Evolutionary conservation across 2,888 invertebrate species (phyloP), one percentile per base, ranked within the genome.

Genomic region (Drosophila dives): DNA sequence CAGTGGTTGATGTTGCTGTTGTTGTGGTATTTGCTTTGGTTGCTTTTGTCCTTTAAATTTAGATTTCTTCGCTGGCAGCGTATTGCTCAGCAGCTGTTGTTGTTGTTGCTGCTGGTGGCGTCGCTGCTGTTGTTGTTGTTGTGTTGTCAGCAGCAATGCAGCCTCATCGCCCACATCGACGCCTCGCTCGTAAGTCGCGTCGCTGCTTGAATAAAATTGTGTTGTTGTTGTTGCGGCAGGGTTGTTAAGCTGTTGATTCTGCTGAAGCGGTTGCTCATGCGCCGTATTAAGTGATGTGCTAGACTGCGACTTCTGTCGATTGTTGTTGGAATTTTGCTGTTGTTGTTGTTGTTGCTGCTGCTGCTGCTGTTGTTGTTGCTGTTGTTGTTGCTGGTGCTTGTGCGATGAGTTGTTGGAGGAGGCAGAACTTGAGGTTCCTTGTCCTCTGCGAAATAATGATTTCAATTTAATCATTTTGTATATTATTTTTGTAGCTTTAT

Each of bases 361-460:
- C 48, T 80, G 80, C 32, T 80, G 80, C 77, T 90, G 66, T 80
- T 40, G 38, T 1, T 42, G 40, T 1, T 40, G 38, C 2, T 40
- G 40, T n/a, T 40, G 40, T 36, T 80, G 86, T 59, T 86, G 87
- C 50, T 81, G 81, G 42, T 80, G 80, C 49, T 81, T 89, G 63
- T 87, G 83, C 61, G 90, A 78, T 15, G 88, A 83, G 58, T 86
- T 86, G 60, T 88, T 86, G 60, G 87, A 90, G 78, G 90, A 91
- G 42, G 91, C 91, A 54, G 92, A 92, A 85, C 92, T 91, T 71
- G 93, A 93, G 77, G 91, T 94, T 91, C 94, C 94, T 92, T 96
- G 96, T 91, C 97, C 96, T 96, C 97, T 97, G 94, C 97, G 97
- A 94, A 97, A 97, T 93, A 97, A 95, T 92, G 97, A 97, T 95